These are phyloP conservation scores for Camponotus fellah DNA, from an alignment of 2,888 invertebrate genomes.

Conservation along the genomic window DNA sequence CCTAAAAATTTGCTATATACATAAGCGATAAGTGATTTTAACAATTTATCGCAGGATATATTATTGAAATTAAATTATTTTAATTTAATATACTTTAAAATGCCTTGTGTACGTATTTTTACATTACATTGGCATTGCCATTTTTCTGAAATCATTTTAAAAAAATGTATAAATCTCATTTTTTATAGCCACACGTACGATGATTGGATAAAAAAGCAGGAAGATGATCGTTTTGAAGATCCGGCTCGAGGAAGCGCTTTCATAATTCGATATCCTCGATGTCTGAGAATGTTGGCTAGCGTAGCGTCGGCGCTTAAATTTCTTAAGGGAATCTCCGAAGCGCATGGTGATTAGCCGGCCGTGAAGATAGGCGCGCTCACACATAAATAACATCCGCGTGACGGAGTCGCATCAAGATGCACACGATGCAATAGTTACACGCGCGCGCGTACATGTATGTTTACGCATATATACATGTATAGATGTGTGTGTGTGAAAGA, in stretches of 20 bases:
- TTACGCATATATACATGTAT: background rate
- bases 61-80: background rate
- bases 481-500: conserved; percentile 18
- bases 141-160: background rate
- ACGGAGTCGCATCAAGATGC: conserved; percentile 60
- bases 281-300: conserved; percentile 25
- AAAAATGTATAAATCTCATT: background rate
- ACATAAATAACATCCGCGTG: conserved; percentile 65
- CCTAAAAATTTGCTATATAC: too few relatives aligned
- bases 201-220: background rate
- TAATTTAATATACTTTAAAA: background rate
- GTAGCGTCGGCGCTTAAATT: conserved; percentile 73
- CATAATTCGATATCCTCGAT: conserved; percentile 29
- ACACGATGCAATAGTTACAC: conserved; percentile 31
- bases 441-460: conserved; percentile 22
- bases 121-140: background rate
- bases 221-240: conserved; percentile 5
- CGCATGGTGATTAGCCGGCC: conserved; percentile 46
- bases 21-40: background rate
- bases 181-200: too few relatives aligned
- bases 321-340: conserved; percentile 57
- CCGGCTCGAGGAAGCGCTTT: background rate
- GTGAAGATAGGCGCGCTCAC: conserved; percentile 56
- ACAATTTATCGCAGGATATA: background rate
- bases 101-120: background rate